Evolutionary conservation across 2,888 invertebrate genomes (phyloP).

Genomic region (Gordius sp.): DNA sequence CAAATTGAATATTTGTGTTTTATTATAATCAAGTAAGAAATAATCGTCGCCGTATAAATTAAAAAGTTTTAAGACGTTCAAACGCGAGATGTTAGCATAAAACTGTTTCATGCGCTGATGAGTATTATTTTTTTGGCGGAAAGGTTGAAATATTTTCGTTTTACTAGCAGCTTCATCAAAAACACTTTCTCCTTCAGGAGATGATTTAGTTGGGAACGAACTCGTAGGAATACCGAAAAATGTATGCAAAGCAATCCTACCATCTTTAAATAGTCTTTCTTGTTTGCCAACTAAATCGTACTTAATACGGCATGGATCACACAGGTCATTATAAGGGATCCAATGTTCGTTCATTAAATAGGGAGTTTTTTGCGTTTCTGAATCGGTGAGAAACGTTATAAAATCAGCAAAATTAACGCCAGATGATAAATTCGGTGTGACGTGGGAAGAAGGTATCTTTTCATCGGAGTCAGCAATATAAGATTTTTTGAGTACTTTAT

Average conservation of each 20-base stretch:
- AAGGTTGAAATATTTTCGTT: too few species aligned
- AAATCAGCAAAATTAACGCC: neutral
- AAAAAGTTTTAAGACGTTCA: neutral
- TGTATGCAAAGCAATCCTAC: too few species aligned
- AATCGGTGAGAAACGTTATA: neutral
- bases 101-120: neutral
- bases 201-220: too few species aligned
- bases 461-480: neutral
- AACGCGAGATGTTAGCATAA: neutral
- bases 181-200: too few species aligned
- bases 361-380: neutral
- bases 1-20: too few species aligned
- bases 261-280: neutral
- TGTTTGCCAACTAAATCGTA: neutral
- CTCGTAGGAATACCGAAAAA: too few species aligned
- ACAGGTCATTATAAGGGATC: neutral
- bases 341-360: constrained; percentile 1
- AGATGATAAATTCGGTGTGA: too few species aligned
- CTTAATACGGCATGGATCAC: neutral
- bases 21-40: neutral
- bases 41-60: neutral
- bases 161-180: too few species aligned
- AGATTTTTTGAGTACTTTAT: neutral
- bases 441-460: too few species aligned
- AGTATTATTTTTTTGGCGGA: neutral